Base-by-base conservation (phyloP, 1,140 invertebrate genomes). In the Halesus radiatus region DNA sequence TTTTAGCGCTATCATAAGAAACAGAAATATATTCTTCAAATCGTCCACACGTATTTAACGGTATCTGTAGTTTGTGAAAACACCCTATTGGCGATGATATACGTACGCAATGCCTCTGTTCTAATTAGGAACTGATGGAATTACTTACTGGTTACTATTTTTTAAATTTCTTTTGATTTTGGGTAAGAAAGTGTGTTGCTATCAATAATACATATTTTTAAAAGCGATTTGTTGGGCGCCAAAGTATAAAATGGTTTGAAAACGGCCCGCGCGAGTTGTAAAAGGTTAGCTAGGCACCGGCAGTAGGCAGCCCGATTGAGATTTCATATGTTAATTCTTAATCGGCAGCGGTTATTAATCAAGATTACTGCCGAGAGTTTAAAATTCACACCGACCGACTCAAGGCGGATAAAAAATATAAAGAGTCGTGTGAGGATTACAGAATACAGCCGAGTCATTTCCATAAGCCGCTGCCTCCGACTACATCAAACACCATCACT, bases 251-350 rank as follows among this genome's bases (percentile, higher is more conserved):
- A 56, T 18, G 54, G n/a, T 56, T 56, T 56, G 54, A 1, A 56
- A 56, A n/a, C 20, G 16, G 20, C 16, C 18, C 62, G 18, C 15
- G 20, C 26, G 6, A 22, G 62, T 15, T 54, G 45, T 26, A 45
- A 13, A 45, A 45, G 37, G 37, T 45, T 45, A 45, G 37, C 10
- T 45, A 53, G 54, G 23, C 8, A 26, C 26, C 15, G 16, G 26
- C 74, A 80, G 60, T 82, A 72, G 58, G 73, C 70, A 60, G 74
- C 29, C 76, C 70, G 73, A 80, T 78, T 66, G 79, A 80, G 81
- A 83, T 81, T 83, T 79, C 66, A 77, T 83, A 83, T 83, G 82
- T 83, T 83, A 83, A 83, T 83, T 83, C 82, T 79, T 81, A 79
- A 83, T 81, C 82, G 79, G 73, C 82, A 78, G 70, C 20, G 22